phyloP scores from a whole-genome alignment of 2,113 vertebrate species.

The Mola mola region DNA sequence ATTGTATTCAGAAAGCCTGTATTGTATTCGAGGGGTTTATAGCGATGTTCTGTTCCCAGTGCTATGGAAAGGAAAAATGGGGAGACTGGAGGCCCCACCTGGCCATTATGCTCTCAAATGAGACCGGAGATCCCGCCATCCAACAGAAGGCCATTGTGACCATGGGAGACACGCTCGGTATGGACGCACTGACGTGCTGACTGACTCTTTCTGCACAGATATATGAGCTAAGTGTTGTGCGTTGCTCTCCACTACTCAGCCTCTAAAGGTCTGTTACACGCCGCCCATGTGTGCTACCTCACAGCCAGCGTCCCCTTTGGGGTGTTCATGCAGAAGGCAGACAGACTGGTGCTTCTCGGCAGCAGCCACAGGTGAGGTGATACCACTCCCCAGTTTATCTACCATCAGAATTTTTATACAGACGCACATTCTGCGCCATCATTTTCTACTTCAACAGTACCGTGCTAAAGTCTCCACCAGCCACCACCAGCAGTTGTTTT shows the following conservation, averaged over 20 bases:
- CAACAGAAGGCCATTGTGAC: slow-evolving; percentile 82
- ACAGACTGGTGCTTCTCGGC: slow-evolving; percentile 86
- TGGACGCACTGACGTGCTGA: background rate
- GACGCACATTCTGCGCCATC: no score
- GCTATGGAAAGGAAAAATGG: slow-evolving; percentile 85
- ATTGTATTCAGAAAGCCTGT: no score
- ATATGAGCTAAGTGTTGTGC: slow-evolving; percentile 11
- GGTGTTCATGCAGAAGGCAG: slow-evolving; percentile 81
- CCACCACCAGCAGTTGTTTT: no score
- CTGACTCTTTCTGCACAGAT: background rate
- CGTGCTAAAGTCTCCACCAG: no score
- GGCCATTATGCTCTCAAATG: slow-evolving; percentile 90
- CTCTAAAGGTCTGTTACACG: slow-evolving; percentile 85
- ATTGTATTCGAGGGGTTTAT: background rate
- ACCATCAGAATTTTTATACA: no score
- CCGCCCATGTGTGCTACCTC: slow-evolving; percentile 93
- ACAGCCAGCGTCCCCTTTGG: slow-evolving; percentile 83
- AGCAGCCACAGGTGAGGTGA: slow-evolving; percentile 85
- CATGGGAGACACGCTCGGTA: slow-evolving; percentile 92
- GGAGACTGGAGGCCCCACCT: slow-evolving; percentile 94
- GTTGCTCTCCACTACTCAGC: slow-evolving; percentile 72
- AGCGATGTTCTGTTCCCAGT: slow-evolving; percentile 68
- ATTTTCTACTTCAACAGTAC: no score
- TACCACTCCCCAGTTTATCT: no score
- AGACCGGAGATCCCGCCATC: slow-evolving; percentile 76